phyloP scores from a whole-genome alignment of 1,140 invertebrate species.

The Lepeophtheirus salmonis region DNA sequence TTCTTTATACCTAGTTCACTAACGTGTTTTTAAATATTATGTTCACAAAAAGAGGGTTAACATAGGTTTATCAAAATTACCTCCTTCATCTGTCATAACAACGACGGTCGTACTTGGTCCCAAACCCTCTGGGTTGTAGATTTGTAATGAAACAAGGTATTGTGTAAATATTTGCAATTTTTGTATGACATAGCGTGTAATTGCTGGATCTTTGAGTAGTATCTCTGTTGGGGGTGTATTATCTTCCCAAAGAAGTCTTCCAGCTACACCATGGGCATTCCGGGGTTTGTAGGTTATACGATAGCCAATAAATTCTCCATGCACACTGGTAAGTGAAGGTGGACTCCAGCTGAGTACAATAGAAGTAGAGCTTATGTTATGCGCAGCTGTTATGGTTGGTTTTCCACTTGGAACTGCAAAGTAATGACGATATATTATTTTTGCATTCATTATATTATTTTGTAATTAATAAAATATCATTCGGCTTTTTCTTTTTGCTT shows the following conservation, averaged over 20 bases:
- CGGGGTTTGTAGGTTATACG: slow-evolving; percentile 23
- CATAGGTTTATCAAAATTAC: slow-evolving; percentile 32
- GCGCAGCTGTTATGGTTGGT: slow-evolving; percentile 24
- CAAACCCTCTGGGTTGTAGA: slow-evolving; percentile 51
- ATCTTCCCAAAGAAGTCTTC: slow-evolving; percentile 6
- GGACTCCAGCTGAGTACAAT: slow-evolving; percentile 25
- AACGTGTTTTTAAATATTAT: too few relatives aligned
- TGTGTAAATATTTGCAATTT: slow-evolving; percentile 50
- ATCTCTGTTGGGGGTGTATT: slow-evolving; percentile 10
- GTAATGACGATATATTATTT: neutral
- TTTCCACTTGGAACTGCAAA: slow-evolving; percentile 27
- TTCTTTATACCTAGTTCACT: too few relatives aligned
- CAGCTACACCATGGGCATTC: slow-evolving; percentile 1
- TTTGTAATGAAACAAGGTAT: slow-evolving; percentile 50
- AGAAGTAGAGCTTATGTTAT: slow-evolving; percentile 24
- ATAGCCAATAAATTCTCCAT: slow-evolving; percentile 28
- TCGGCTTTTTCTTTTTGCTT: too few relatives aligned
- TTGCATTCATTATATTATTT: too few relatives aligned
- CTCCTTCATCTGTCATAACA: slow-evolving; percentile 58
- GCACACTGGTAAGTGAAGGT: slow-evolving; percentile 23
- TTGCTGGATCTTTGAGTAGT: slow-evolving; percentile 22
- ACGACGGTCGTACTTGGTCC: slow-evolving; percentile 47
- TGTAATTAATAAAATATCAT: too few relatives aligned
- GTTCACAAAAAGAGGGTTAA: too few relatives aligned
- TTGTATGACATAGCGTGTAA: slow-evolving; percentile 47